These are phyloP conservation scores for Nudaria mundana DNA, from an alignment of 2,888 invertebrate genomes.

Conservation along the genomic window DNA sequence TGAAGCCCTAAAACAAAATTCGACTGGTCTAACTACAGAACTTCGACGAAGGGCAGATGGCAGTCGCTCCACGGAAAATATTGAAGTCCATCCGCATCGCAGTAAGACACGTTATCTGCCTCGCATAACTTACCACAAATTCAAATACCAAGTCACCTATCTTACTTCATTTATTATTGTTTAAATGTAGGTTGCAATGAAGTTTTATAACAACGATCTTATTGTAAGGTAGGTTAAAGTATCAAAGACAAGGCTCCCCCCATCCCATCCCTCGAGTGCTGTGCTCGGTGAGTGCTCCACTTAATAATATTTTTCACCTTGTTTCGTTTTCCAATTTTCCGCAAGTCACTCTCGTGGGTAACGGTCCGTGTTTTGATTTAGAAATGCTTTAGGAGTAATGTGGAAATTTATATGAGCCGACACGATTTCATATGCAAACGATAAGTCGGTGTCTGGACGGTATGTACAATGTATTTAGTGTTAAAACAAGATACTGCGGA, in stretches of 20 bases:
- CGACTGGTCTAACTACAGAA: too few species aligned
- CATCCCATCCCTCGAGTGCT: conserved; percentile 30
- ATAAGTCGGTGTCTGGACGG: too few species aligned
- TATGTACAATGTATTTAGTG: too few species aligned
- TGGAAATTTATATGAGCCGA: conserved; percentile 33
- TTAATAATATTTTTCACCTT: conserved; percentile 82
- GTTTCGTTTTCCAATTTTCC: conserved; percentile 81
- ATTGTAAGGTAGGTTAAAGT: conserved; percentile 22
- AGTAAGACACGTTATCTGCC: not conserved
- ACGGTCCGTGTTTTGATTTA: conserved; percentile 77
- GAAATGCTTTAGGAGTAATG: conserved; percentile 53
- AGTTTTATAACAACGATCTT: conserved; percentile 8
- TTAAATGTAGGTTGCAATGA: conserved; percentile 12
- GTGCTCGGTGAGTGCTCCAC: conserved; percentile 56
- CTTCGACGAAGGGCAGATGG: too few species aligned
- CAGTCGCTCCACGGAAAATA: too few species aligned
- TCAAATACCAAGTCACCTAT: not conserved
- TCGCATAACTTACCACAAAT: not conserved
- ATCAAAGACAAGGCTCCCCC: conserved; percentile 23
- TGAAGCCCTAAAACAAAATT: too few species aligned
- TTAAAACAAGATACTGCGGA: too few species aligned
- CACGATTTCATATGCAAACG: not conserved
- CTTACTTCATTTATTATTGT: not conserved
- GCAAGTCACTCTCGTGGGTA: conserved; percentile 80
- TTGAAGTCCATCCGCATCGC: too few species aligned